phyloP scores from a whole-genome alignment of 92 coral and sea anemone species.

The Paragorgia papillata region DNA sequence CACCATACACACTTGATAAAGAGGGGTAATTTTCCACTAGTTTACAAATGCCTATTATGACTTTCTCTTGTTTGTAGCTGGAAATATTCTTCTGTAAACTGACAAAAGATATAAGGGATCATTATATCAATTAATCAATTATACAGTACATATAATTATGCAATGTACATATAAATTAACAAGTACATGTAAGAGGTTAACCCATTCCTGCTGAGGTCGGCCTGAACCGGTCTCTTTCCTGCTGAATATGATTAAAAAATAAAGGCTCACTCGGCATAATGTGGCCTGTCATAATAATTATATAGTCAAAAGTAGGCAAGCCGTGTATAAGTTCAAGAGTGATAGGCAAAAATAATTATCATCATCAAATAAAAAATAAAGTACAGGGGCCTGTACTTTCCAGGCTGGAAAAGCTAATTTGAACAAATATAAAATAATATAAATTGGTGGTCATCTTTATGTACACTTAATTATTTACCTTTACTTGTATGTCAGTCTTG shows the following conservation, averaged over 20 bases:
- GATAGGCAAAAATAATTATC: not conserved
- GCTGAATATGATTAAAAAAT: too few relatives aligned
- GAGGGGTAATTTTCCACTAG: not conserved
- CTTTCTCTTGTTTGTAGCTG: not conserved
- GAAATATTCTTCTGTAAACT: not conserved
- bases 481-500: not conserved
- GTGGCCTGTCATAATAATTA: too few relatives aligned
- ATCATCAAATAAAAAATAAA: not conserved
- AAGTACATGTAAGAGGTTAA: not conserved
- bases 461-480: not conserved
- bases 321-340: too few relatives aligned
- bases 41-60: slow-evolving; percentile 4
- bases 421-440: not conserved
- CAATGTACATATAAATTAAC: not conserved
- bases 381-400: not conserved
- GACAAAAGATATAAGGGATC: too few relatives aligned
- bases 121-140: too few relatives aligned
- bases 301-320: too few relatives aligned
- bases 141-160: too few relatives aligned
- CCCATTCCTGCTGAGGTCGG: too few relatives aligned
- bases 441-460: not conserved
- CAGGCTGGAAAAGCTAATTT: not conserved
- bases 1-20: slow-evolving; percentile 9
- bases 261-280: not conserved
- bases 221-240: too few relatives aligned